Conservation (phyloP, 2,113 vertebrate genomes). For the Benitochromis conjunctus region DNA sequence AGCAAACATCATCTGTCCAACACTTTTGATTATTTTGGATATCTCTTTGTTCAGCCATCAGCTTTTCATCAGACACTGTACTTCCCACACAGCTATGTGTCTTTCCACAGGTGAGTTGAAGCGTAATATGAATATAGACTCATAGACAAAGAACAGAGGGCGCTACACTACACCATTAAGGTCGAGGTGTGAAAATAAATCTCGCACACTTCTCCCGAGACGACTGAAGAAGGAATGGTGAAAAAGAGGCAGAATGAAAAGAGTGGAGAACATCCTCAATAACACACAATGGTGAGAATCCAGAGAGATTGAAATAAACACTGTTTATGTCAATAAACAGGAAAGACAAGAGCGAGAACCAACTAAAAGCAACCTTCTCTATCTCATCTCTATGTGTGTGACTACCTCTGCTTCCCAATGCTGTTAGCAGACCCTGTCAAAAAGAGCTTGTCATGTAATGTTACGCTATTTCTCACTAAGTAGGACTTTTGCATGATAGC, state of each 20-base stretch:
- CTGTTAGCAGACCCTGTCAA: neutral
- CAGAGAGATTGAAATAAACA: neutral
- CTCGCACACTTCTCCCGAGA: neutral
- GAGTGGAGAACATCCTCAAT: neutral
- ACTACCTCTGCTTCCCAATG: neutral
- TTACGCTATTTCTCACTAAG: neutral
- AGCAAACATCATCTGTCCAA: conserved; percentile 42
- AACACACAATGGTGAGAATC: neutral
- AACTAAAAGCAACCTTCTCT: neutral
- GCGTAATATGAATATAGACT: neutral
- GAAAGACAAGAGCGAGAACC: neutral
- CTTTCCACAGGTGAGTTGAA: neutral
- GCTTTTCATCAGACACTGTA: neutral
- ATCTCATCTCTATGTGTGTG: neutral
- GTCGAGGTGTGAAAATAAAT: neutral
- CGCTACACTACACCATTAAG: neutral
- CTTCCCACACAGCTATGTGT: neutral
- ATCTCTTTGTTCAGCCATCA: neutral
- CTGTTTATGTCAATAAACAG: neutral
- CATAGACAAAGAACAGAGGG: neutral
- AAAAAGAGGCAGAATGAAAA: neutral
- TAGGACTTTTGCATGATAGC: neutral
- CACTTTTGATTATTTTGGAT: neutral
- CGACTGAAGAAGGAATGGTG: neutral
- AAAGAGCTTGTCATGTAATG: neutral